Evolutionary conservation across 2,797 vertebrate species (phyloP).

Genomic region (Catamblyrhynchus diadema): DNA sequence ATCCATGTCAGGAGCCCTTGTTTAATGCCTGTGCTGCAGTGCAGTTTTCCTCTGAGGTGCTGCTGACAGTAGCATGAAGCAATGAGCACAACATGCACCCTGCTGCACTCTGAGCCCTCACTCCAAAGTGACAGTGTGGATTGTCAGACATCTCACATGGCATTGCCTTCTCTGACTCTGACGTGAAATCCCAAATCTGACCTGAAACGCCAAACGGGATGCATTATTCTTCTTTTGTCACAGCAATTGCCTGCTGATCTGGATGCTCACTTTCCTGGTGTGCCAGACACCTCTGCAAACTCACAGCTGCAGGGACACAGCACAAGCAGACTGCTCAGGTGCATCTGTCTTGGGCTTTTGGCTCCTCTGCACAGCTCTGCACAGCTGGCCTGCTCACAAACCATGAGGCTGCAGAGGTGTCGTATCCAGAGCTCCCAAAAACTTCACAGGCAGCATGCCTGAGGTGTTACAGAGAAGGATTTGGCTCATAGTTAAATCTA

Average conservation of each 20-base stretch:
- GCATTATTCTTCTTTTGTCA: not conserved
- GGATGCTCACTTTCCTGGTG: not conserved
- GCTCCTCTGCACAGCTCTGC: not conserved
- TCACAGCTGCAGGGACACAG: not conserved
- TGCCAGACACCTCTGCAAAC: not conserved
- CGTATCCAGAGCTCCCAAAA: not conserved
- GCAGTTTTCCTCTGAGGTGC: not conserved
- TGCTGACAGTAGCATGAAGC: not conserved
- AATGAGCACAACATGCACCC: accelerated
- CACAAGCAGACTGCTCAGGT: not conserved
- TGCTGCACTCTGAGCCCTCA: not conserved
- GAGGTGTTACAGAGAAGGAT: not conserved
- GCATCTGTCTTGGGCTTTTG: not conserved
- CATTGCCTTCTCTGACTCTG: not conserved
- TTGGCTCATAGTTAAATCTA: not conserved
- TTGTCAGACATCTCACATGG: not conserved
- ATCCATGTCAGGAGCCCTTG: not conserved
- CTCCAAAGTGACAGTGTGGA: not conserved
- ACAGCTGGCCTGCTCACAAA: not conserved
- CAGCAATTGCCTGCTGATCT: not conserved
- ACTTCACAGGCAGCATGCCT: not conserved
- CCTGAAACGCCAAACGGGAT: not conserved
- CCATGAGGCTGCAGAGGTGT: not conserved
- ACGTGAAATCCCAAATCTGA: not conserved
- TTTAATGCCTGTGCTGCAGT: not conserved